Percentiles rank a stretch among this genome's conserved stretches.
phyloP scores from a whole-genome alignment of 2,888 invertebrate species.

The Lagria hirta region DNA sequence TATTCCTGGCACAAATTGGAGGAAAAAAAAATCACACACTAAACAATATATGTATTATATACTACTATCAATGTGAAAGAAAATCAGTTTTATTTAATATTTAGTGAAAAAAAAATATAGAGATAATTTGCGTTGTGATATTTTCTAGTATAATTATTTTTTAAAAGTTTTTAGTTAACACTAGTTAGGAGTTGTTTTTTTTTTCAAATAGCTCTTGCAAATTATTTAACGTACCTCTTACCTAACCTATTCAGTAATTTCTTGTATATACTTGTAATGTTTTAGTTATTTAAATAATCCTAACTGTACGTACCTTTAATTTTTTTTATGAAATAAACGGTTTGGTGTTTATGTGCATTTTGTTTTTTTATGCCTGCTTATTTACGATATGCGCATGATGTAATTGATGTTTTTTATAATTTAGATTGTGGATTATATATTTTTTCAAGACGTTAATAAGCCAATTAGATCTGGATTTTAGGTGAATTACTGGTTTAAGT shows the following conservation, averaged over 20 bases:
- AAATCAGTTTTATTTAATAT: too few species aligned
- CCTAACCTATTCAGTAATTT: slow-evolving; percentile 24
- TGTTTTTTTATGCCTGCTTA: slow-evolving; percentile 13
- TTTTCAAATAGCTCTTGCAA: background rate
- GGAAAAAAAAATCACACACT: too few species aligned
- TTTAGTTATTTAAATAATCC: slow-evolving; percentile 23
- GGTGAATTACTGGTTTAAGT: too few species aligned
- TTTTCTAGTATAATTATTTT: slow-evolving; percentile 15
- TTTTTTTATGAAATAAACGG: slow-evolving; percentile 41
- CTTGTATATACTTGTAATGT: slow-evolving; percentile 25
- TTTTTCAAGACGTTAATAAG: too few species aligned
- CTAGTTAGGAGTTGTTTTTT: slow-evolving; percentile 1
- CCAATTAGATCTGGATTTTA: too few species aligned
- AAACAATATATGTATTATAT: too few species aligned
- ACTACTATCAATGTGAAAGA: too few species aligned
- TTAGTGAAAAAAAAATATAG: slow-evolving; percentile 5
- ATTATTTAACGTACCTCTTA: slow-evolving; percentile 2
- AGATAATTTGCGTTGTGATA: slow-evolving; percentile 17
- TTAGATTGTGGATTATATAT: too few species aligned
- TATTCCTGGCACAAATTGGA: too few species aligned
- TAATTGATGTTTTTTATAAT: too few species aligned
- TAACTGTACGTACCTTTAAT: slow-evolving; percentile 30
- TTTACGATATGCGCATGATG: slow-evolving; percentile 7
- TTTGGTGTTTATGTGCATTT: slow-evolving; percentile 38
- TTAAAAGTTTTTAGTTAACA: slow-evolving; percentile 2